Percentiles rank a stretch among this genome's conserved stretches.
phyloP scores from a whole-genome alignment of 2,888 invertebrate species.

The Argynnis bischoffii region DNA sequence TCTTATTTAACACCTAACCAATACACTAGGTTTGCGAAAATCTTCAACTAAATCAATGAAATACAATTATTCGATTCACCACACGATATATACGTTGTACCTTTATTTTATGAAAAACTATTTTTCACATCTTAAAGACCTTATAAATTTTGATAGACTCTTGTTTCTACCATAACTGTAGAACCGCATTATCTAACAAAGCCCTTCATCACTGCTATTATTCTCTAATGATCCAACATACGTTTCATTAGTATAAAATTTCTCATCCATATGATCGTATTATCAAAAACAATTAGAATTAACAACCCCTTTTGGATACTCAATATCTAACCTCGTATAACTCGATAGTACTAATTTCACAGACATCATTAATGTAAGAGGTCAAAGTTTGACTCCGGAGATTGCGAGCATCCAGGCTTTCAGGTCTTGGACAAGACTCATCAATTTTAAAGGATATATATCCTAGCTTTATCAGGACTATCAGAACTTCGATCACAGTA shows the following conservation, averaged over 20 bases:
- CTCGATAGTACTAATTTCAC: conserved; percentile 23
- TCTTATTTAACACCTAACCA: too few species aligned
- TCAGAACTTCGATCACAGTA: conserved; percentile 18
- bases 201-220: not conserved
- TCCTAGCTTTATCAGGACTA: conserved; percentile 12
- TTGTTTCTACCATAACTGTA: not conserved
- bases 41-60: too few species aligned
- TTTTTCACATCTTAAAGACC: too few species aligned
- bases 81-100: too few species aligned
- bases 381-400: conserved; percentile 33
- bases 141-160: too few species aligned
- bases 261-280: not conserved
- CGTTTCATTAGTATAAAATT: conserved; percentile 7
- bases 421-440: conserved; percentile 24
- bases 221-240: not conserved
- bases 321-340: conserved; percentile 17
- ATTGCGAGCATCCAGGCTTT: conserved; percentile 30
- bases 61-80: too few species aligned
- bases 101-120: too few species aligned
- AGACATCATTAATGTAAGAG: conserved; percentile 31
- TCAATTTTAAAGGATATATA: conserved; percentile 29
- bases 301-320: not conserved
- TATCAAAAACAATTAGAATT: conserved; percentile 10
- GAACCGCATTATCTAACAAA: not conserved
- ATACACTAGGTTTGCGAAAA: too few species aligned